Percentiles rank a stretch among this genome's conserved stretches.
Evolutionary conservation across 2,797 vertebrate genomes (phyloP).

Genomic region (Eospalax fontanierii): DNA sequence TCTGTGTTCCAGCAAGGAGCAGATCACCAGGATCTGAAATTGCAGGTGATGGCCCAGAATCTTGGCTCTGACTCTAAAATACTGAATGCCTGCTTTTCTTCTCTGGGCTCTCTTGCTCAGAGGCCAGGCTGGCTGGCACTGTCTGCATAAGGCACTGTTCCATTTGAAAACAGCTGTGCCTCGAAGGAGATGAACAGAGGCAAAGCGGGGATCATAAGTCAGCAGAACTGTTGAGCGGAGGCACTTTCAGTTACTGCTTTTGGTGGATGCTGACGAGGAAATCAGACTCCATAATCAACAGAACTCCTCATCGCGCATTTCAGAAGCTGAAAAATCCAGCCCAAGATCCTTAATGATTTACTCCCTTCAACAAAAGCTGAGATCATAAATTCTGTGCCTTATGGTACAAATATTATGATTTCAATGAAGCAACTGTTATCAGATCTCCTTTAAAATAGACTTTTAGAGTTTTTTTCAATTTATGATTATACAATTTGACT

Average conservation of each 20-base stretch:
- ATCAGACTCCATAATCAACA: conserved; percentile 81
- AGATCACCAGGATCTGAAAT: conserved; percentile 62
- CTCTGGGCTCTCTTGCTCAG: conserved; percentile 64
- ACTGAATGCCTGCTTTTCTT: conserved; percentile 52
- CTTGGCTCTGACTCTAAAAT: conserved; percentile 68
- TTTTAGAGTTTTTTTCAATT: background rate
- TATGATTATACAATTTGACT: background rate
- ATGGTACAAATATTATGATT: conserved; percentile 29
- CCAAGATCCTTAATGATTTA: conserved; percentile 65
- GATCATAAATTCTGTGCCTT: conserved; percentile 44
- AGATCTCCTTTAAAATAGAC: conserved; percentile 9
- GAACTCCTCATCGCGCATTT: conserved; percentile 69
- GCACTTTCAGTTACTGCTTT: conserved; percentile 82
- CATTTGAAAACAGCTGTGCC: conserved; percentile 84
- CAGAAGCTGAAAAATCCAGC: conserved; percentile 75
- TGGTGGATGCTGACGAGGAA: conserved; percentile 84
- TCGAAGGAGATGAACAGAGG: conserved; percentile 80
- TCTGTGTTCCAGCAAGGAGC: background rate
- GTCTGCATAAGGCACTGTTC: conserved; percentile 66
- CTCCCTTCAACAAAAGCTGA: conserved; percentile 62
- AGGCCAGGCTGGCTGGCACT: conserved; percentile 78
- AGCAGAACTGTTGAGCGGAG: conserved; percentile 81
- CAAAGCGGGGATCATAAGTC: conserved; percentile 82
- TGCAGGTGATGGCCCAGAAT: conserved; percentile 75
- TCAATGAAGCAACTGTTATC: background rate